These are phyloP conservation scores for Forbesichthys agassizii DNA, from an alignment of 2,113 vertebrate species.

Conservation along the genomic window DNA sequence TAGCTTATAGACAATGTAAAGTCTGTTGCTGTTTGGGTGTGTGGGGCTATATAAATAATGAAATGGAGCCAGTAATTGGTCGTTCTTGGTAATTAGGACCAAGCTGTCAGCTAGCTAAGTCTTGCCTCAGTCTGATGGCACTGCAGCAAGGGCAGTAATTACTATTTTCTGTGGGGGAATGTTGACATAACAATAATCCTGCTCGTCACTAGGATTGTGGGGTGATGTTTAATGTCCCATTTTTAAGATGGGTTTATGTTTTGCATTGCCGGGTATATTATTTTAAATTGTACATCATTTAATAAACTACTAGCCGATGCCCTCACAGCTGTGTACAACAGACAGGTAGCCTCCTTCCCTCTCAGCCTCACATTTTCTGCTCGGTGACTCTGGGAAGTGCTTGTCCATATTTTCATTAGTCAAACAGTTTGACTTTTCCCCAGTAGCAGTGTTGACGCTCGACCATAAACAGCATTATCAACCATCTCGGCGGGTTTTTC, in stretches of 20 bases:
- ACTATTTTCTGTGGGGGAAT: slow-evolving; percentile 74
- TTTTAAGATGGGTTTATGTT: slow-evolving; percentile 35
- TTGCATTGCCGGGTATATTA: slow-evolving; percentile 37
- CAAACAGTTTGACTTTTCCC: slow-evolving; percentile 70
- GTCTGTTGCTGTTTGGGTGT: slow-evolving; percentile 69
- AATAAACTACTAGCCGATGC: background rate
- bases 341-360: slow-evolving; percentile 19
- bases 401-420: slow-evolving; percentile 73
- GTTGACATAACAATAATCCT: slow-evolving; percentile 75
- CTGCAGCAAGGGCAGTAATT: slow-evolving; percentile 69
- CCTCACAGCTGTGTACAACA: too few species aligned
- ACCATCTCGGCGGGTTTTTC: slow-evolving; percentile 75
- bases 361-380: slow-evolving; percentile 50
- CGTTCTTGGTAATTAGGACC: slow-evolving; percentile 78
- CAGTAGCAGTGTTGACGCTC: slow-evolving; percentile 42
- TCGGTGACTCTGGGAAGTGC: slow-evolving; percentile 41
- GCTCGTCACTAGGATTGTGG: slow-evolving; percentile 52
- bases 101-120: slow-evolving; percentile 73
- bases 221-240: slow-evolving; percentile 44
- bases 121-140: slow-evolving; percentile 66
- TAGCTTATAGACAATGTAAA: slow-evolving; percentile 54
- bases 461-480: slow-evolving; percentile 73
- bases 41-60: slow-evolving; percentile 75
- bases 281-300: slow-evolving; percentile 17
- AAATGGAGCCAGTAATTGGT: slow-evolving; percentile 76